Conservation (phyloP, 92 coral and sea anemone species). For the Paragorgia papillata region DNA sequence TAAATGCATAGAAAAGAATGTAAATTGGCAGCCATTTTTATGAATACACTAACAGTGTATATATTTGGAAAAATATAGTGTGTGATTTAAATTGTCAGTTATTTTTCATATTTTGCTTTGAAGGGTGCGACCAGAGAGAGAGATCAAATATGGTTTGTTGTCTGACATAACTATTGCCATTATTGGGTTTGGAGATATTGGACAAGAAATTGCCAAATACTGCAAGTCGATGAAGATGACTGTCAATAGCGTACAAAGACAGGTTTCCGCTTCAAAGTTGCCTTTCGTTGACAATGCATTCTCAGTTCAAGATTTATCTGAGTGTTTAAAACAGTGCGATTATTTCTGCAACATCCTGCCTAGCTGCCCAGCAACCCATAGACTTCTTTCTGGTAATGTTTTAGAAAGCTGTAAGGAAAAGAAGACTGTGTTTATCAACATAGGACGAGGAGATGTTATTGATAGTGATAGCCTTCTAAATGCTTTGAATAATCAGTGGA, state of each 20-base stretch:
- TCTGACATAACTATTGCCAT: slow-evolving; percentile 75
- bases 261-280: slow-evolving; percentile 36
- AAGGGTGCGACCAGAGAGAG: background rate
- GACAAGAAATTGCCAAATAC: slow-evolving; percentile 69
- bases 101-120: background rate
- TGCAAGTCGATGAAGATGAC: slow-evolving; percentile 87
- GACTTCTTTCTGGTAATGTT: slow-evolving; percentile 75
- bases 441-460: slow-evolving; percentile 91
- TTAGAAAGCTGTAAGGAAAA: slow-evolving; percentile 68
- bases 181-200: slow-evolving; percentile 89
- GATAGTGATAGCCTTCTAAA: slow-evolving; percentile 70
- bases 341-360: slow-evolving; percentile 87
- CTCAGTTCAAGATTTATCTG: slow-evolving; percentile 54
- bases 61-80: too few relatives aligned
- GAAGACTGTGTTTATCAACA: slow-evolving; percentile 73
- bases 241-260: slow-evolving; percentile 78
- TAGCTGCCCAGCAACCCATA: slow-evolving; percentile 72
- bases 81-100: too few relatives aligned
- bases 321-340: slow-evolving; percentile 77
- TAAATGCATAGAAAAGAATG: too few relatives aligned
- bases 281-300: slow-evolving; percentile 71
- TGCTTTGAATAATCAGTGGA: slow-evolving; percentile 82
- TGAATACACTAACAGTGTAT: too few relatives aligned
- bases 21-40: too few relatives aligned
- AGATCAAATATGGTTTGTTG: slow-evolving; percentile 15